phyloP scores from a whole-genome alignment of 1,140 invertebrate genomes.

The Pseudomyrmex sp. region DNA sequence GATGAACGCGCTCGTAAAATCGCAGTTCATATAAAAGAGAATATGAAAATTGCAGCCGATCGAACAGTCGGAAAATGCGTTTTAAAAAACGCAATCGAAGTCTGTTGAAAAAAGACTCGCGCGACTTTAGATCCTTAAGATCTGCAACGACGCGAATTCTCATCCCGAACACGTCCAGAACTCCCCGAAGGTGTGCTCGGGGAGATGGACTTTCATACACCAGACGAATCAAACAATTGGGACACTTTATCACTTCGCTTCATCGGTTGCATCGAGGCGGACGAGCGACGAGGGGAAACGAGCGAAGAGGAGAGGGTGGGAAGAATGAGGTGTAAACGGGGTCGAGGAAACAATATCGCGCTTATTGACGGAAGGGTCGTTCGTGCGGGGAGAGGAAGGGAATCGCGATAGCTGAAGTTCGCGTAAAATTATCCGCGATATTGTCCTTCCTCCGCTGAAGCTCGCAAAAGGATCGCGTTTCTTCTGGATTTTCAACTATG shows the following conservation, averaged over 20 bases:
- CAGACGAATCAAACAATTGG: conserved; percentile 51
- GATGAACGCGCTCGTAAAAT: no score
- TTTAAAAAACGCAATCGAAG: neutral
- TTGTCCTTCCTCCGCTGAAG: neutral
- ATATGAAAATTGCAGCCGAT: no score
- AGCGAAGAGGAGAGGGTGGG: neutral
- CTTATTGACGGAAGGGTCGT: conserved; percentile 56
- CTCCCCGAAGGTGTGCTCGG: neutral
- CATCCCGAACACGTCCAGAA: conserved; percentile 56
- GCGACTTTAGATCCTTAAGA: conserved; percentile 2
- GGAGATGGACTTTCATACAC: conserved; percentile 13
- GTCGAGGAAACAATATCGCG: conserved; percentile 70
- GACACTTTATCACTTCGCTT: conserved; percentile 66
- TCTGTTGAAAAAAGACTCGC: neutral
- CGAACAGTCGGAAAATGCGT: neutral
- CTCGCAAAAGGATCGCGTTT: neutral
- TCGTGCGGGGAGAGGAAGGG: neutral
- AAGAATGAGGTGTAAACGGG: conserved; percentile 50
- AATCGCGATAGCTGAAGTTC: conserved; percentile 58
- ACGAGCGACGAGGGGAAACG: neutral
- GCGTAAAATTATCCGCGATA: conserved; percentile 33
- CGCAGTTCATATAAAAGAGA: no score
- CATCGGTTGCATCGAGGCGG: conserved; percentile 43
- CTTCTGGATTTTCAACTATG: neutral
- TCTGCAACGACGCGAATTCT: conserved; percentile 36